Evolutionary conservation across 2,888 invertebrate genomes (phyloP).

Genomic region (Lasioglossum malachurum): DNA sequence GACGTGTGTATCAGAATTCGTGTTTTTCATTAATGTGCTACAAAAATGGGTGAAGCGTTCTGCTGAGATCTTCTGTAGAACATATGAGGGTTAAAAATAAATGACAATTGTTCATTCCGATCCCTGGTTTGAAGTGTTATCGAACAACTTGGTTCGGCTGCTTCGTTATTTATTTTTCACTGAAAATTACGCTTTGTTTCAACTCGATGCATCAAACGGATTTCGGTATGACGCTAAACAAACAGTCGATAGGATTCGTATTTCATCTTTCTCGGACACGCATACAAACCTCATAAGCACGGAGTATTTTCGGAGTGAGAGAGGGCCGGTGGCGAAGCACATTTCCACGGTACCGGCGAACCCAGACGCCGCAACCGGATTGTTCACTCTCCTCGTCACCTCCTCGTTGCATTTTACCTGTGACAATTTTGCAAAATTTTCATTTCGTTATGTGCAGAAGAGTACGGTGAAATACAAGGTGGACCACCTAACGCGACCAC

Average conservation of each 20-base stretch:
- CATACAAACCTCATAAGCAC: constrained; percentile 87
- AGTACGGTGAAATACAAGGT: not conserved
- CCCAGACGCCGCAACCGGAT: constrained; percentile 87
- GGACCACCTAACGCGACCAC: not conserved
- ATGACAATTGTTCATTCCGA: not conserved
- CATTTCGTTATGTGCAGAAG: not conserved
- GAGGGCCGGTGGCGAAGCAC: constrained; percentile 92
- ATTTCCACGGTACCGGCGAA: constrained; percentile 94
- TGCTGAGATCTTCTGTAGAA: not conserved
- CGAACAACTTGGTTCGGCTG: not conserved
- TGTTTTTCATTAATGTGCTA: not conserved
- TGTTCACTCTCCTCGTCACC: constrained; percentile 87
- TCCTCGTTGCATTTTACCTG: constrained; percentile 90
- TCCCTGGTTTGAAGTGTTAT: not conserved
- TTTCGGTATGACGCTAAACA: not conserved
- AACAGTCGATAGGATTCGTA: constrained; percentile 28
- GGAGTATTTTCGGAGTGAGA: constrained; percentile 87
- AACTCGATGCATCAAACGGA: not conserved
- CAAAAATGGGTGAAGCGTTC: not conserved
- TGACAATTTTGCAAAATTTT: not conserved
- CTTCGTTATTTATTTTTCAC: not conserved
- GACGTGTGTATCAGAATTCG: too few species aligned
- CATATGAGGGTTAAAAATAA: not conserved
- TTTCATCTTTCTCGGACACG: constrained; percentile 30
- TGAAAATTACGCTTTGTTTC: not conserved